phyloP scores from a whole-genome alignment of 2,113 vertebrate genomes.

The Chaetops frenatus region DNA sequence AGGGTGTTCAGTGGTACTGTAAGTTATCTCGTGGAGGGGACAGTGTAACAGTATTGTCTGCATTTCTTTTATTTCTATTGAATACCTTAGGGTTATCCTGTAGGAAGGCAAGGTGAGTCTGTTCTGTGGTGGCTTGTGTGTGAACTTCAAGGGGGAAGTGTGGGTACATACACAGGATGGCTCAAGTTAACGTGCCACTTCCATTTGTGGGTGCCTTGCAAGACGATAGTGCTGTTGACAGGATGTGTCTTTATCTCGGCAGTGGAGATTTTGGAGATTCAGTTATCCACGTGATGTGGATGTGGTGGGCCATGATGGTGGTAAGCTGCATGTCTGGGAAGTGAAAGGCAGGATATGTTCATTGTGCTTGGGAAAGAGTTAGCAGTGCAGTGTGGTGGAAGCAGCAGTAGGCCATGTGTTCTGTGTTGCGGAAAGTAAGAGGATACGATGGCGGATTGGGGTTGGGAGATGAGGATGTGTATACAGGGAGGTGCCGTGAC shows the following conservation, averaged over 20 bases:
- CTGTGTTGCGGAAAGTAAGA: neutral
- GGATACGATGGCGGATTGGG: neutral
- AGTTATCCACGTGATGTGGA: neutral
- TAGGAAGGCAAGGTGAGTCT: neutral
- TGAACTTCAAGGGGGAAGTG: neutral
- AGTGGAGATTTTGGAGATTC: neutral
- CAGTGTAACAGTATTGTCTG: neutral
- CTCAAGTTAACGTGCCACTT: neutral
- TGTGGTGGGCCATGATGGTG: conserved; percentile 9
- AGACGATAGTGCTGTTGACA: conserved; percentile 1
- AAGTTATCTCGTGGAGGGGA: neutral
- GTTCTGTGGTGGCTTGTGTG: neutral
- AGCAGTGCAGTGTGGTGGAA: neutral
- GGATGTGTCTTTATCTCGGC: neutral
- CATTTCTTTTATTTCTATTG: neutral
- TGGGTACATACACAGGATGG: neutral
- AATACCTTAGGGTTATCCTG: neutral
- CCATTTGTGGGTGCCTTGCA: neutral
- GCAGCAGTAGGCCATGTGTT: neutral
- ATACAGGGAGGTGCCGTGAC: neutral
- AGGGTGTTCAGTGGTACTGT: neutral
- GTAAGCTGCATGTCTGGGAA: neutral
- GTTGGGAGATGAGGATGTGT: neutral
- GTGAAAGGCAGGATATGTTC: neutral
- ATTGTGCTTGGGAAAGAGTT: neutral